Conservation (phyloP, 2,113 vertebrate species). For the Turnix velox region DNA sequence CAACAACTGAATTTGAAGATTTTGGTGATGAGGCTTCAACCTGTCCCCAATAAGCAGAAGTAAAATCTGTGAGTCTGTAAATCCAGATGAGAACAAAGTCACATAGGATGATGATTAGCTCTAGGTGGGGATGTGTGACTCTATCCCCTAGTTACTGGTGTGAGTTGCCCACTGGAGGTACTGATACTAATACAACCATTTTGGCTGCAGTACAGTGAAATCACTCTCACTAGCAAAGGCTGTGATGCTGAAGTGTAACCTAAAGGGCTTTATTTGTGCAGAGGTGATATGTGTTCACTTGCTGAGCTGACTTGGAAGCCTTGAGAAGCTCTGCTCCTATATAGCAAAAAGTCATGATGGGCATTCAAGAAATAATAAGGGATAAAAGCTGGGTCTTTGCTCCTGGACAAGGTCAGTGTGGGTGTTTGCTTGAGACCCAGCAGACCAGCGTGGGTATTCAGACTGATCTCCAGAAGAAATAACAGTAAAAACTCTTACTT, state of each 20-base stretch:
- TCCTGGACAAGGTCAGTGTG: background rate
- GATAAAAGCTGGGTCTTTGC: background rate
- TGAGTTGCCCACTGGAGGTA: background rate
- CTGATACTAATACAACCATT: background rate
- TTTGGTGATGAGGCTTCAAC: background rate
- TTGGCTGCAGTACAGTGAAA: background rate
- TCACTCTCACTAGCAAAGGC: background rate
- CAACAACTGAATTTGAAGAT: background rate
- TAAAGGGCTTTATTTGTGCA: background rate
- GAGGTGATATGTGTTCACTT: background rate
- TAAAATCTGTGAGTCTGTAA: background rate
- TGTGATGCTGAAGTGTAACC: background rate
- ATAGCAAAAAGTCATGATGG: background rate
- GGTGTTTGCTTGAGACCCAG: background rate
- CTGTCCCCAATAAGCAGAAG: background rate
- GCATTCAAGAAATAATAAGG: background rate
- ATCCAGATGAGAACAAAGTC: background rate
- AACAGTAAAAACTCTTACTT: too few relatives aligned
- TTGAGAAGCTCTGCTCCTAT: constrained; percentile 3
- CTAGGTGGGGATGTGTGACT: background rate
- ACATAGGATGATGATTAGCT: background rate
- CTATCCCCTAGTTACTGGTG: background rate
- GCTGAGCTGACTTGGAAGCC: background rate
- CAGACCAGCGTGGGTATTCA: constrained; percentile 36
- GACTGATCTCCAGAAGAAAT: constrained; percentile 34